Evolutionary conservation across 2,888 invertebrate species (phyloP).

Genomic region (Watsonalla cultraria): DNA sequence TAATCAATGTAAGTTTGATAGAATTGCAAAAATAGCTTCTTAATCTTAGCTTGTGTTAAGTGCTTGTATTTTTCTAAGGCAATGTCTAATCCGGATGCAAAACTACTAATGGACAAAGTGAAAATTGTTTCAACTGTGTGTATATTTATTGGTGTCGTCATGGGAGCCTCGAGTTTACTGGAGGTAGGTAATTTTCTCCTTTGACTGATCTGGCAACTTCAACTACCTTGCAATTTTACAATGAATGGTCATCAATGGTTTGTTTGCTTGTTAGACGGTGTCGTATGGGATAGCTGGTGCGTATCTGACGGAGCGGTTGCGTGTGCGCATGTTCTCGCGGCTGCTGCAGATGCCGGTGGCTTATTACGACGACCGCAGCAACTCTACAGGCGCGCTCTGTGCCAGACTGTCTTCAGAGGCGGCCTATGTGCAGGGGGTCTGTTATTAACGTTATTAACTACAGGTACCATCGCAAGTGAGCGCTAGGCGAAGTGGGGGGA

Average conservation of each 20-base stretch:
- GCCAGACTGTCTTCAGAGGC: conserved; percentile 85
- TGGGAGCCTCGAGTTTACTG: conserved; percentile 37
- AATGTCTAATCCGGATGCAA: conserved; percentile 36
- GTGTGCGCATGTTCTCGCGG: conserved; percentile 80
- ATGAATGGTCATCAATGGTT: no score
- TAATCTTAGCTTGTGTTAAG: no score
- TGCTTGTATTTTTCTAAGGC: conserved; percentile 26
- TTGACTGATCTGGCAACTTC: neutral
- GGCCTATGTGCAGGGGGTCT: conserved; percentile 85
- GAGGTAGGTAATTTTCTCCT: conserved; percentile 26
- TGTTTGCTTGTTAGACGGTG: conserved; percentile 55
- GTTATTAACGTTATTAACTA: conserved; percentile 14
- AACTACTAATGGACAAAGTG: conserved; percentile 35
- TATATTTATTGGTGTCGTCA: conserved; percentile 33
- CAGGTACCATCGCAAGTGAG: no score
- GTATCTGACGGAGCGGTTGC: conserved; percentile 83
- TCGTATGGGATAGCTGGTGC: conserved; percentile 88
- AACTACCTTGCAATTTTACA: no score
- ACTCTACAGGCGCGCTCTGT: conserved; percentile 85
- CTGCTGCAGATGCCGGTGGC: conserved; percentile 83
- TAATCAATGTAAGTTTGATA: no score
- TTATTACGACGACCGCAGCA: conserved; percentile 83
- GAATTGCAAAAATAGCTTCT: neutral
- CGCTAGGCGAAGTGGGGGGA: neutral
- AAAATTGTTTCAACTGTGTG: conserved; percentile 30